phyloP scores from a whole-genome alignment of 2,113 vertebrate genomes.

The Percopsis transmontana region DNA sequence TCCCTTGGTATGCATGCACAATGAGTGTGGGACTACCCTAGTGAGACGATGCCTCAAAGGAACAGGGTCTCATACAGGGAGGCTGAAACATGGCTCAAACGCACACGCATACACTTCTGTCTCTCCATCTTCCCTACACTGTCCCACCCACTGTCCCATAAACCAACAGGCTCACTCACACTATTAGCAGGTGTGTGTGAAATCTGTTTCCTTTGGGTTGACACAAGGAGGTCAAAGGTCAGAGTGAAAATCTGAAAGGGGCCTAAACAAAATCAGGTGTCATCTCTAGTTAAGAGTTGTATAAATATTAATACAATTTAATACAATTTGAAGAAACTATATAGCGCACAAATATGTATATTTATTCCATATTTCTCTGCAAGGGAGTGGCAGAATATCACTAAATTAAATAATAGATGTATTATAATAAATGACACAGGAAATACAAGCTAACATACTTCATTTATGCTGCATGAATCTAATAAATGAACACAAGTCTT shows the following conservation, averaged over 20 bases:
- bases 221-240: conserved; percentile 36
- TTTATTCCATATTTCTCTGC: too few species aligned
- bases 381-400: too few species aligned
- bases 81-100: too few species aligned
- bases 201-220: conserved; percentile 43
- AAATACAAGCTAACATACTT: conserved; percentile 42
- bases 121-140: background rate
- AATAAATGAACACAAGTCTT: conserved; percentile 63
- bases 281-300: conserved; percentile 43
- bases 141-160: conserved; percentile 11
- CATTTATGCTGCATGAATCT: conserved; percentile 61
- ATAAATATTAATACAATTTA: conserved; percentile 34
- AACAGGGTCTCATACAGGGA: too few species aligned
- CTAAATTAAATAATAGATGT: conserved; percentile 5
- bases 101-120: too few species aligned
- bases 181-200: conserved; percentile 65
- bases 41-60: too few species aligned
- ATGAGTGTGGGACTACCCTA: conserved; percentile 17
- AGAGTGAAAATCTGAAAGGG: conserved; percentile 30
- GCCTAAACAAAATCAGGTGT: conserved; percentile 20
- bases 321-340: too few species aligned
- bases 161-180: conserved; percentile 48
- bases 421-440: conserved; percentile 55
- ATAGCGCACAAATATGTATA: too few species aligned
- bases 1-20: conserved; percentile 27